Base-by-base conservation (phyloP, 2,797 vertebrate species). In the Myripristis murdjan region DNA sequence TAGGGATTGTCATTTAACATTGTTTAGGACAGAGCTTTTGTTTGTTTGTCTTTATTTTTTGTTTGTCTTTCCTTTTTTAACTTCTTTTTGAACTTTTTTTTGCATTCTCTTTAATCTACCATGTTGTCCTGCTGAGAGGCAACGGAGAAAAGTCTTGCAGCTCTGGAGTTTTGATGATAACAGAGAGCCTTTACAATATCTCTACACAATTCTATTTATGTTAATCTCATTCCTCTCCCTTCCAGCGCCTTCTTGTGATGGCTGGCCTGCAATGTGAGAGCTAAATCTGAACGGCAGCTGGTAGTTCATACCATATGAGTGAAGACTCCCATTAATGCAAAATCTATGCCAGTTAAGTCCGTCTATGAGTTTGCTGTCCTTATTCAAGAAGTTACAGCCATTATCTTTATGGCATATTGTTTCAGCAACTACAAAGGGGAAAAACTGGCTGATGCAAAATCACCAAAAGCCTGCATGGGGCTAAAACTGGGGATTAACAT, bases 81-180 rank as follows among this genome's bases (percentile, higher is more conserved):
- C 31, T n/a, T n/a, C n/a, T n/a, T n/a, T n/a, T n/a, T n/a, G n/a
- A n/a, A n/a, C n/a, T n/a, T n/a, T n/a, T n/a, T n/a, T n/a, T n/a
- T n/a, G n/a, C 23, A 24, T 15, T 31, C 31, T 15, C 58, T 75
- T 54, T 18, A 60, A 48, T 14, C 44, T 22, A 43, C 11, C 2
- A 43, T 54, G 41, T 53, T 66, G 49, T 82, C 72, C 52, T 22
- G 65, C 47, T 31, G 48, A 77, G 18, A 28, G 31, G 10, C 33
- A 46, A 28, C 26, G 16, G 71, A 80, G 69, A 71, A 8, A 67
- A 9, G 48, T 63, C 48, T 75, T 51, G 5, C 7, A 37, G 61
- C 73, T 86, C 82, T 91, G 85, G 73, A 67, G 77, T 87, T 85
- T 48, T 85, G 83, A 84, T 82, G 84, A 93, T 90, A 89, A 87